These are phyloP conservation scores for Pedetes capensis DNA, from an alignment of 2,113 vertebrate genomes.

Conservation along the genomic window DNA sequence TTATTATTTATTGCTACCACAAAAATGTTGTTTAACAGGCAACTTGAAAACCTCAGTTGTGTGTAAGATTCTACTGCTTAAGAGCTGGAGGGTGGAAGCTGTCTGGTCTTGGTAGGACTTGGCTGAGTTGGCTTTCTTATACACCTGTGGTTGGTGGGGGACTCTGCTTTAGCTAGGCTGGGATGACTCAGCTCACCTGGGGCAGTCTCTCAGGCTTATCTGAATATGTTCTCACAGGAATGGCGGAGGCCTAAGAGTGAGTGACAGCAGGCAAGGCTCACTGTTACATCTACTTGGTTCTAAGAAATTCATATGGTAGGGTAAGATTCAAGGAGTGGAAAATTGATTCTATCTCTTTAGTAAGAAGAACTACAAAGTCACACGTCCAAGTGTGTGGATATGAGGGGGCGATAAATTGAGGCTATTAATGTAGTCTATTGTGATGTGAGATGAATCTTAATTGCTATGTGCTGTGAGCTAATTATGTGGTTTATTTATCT, in stretches of 20 bases:
- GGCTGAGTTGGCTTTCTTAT: not conserved
- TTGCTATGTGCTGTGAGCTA: not conserved
- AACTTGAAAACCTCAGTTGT: not conserved
- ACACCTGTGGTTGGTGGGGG: not conserved
- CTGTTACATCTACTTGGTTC: not conserved
- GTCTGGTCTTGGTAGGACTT: not conserved
- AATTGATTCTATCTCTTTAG: not conserved
- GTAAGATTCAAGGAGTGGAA: not conserved
- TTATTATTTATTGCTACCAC: conserved; percentile 14
- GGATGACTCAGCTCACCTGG: not conserved
- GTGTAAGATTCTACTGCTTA: not conserved
- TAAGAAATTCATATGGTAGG: not conserved
- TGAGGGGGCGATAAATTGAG: not conserved
- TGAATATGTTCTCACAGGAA: not conserved
- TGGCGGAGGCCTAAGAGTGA: not conserved
- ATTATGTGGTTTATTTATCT: not conserved
- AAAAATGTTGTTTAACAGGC: not conserved
- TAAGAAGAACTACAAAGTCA: not conserved
- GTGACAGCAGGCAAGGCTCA: rapidly evolving
- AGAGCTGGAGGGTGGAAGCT: not conserved
- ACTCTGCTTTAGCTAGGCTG: not conserved
- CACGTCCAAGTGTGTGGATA: not conserved
- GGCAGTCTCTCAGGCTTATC: not conserved
- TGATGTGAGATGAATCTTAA: not conserved
- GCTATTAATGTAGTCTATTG: not conserved